phyloP scores from a whole-genome alignment of 2,888 invertebrate species.

The Blastobasis lacticolella region DNA sequence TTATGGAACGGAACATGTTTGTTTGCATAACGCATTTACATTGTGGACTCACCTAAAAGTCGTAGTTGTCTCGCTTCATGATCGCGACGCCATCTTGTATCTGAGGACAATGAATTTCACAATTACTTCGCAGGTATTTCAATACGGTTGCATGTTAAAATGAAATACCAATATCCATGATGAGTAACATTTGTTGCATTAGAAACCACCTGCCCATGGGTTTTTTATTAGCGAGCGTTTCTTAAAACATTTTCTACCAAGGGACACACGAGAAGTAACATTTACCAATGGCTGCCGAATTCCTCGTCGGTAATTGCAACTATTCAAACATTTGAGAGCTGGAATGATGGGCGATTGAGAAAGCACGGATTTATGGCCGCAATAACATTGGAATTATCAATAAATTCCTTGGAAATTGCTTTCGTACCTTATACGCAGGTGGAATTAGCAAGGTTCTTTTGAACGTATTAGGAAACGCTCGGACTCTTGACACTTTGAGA shows the following conservation, averaged over 20 bases:
- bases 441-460: slow-evolving; percentile 13
- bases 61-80: slow-evolving; percentile 47
- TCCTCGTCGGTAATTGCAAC: background rate
- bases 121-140: background rate
- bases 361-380: slow-evolving; percentile 18
- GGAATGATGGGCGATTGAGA: slow-evolving; percentile 7
- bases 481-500: too few relatives aligned
- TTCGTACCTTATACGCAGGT: slow-evolving; percentile 12
- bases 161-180: background rate
- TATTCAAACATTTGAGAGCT: slow-evolving; percentile 8
- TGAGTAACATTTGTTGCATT: background rate
- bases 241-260: background rate
- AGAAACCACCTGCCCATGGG: background rate
- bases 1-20: slow-evolving; percentile 26
- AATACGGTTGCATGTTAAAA: too few relatives aligned
- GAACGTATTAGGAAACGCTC: too few relatives aligned
- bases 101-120: slow-evolving; percentile 44
- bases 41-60: slow-evolving; percentile 55
- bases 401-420: slow-evolving; percentile 23
- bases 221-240: background rate
- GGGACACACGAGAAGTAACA: too few relatives aligned
- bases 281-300: too few relatives aligned
- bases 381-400: slow-evolving; percentile 24
- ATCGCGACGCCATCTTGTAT: slow-evolving; percentile 52
- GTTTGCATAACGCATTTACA: slow-evolving; percentile 38